Evolutionary conservation across 1,140 invertebrate species (phyloP).

Genomic region (Sarcophaga peregrina): DNA sequence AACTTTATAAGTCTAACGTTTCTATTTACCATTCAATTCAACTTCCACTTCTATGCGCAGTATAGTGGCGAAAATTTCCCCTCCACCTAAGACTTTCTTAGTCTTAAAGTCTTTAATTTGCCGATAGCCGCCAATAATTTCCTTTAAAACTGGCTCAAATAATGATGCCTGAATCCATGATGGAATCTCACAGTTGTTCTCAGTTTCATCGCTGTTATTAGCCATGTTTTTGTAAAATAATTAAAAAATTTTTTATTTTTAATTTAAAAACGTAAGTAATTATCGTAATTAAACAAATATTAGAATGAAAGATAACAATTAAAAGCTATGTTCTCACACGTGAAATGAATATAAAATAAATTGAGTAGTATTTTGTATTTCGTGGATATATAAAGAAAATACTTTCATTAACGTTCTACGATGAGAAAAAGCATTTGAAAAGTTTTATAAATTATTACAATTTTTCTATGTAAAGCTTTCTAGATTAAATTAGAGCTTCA

Average conservation of each 20-base stretch:
- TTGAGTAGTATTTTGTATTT: too few species aligned
- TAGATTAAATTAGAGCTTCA: too few species aligned
- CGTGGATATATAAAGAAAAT: too few species aligned
- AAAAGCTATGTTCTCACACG: neutral
- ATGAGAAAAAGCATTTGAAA: too few species aligned
- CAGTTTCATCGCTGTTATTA: neutral
- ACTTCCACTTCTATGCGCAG: slow-evolving; percentile 51
- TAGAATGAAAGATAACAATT: neutral
- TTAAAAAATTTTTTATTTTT: slow-evolving; percentile 1
- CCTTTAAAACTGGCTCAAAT: slow-evolving; percentile 52
- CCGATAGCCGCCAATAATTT: slow-evolving; percentile 51
- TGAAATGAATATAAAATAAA: too few species aligned
- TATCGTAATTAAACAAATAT: neutral
- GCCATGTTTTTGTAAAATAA: neutral
- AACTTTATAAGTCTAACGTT: neutral
- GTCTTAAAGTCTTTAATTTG: slow-evolving; percentile 49
- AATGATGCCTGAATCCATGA: slow-evolving; percentile 51
- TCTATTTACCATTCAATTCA: slow-evolving; percentile 48
- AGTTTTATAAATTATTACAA: too few species aligned
- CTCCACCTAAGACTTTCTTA: slow-evolving; percentile 55
- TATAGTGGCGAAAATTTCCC: slow-evolving; percentile 63
- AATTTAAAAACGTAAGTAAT: neutral
- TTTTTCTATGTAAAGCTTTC: too few species aligned
- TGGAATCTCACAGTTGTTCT: slow-evolving; percentile 44
- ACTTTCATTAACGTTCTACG: too few species aligned